phyloP scores from a whole-genome alignment of 37 sponge, comb jelly and placozoan genomes.

The Cliona cf. orientalis region DNA sequence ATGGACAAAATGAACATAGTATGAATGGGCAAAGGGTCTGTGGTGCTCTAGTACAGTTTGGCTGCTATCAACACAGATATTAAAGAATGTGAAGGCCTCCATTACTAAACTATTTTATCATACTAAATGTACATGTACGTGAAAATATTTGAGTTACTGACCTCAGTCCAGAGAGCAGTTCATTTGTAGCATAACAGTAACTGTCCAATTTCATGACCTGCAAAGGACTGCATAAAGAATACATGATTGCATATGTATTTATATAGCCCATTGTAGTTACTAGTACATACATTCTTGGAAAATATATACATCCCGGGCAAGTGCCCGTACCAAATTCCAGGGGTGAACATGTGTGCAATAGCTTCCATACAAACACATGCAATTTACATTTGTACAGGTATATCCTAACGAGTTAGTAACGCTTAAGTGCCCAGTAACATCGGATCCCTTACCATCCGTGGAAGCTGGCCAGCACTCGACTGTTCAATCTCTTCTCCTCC shows the following conservation, averaged over 20 bases:
- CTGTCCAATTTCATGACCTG: conserved; percentile 41
- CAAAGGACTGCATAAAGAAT: conserved; percentile 36
- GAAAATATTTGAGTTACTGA: conserved; percentile 1
- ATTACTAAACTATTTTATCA: too few relatives aligned
- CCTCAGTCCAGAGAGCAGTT: conserved; percentile 42
- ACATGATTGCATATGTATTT: too few relatives aligned
- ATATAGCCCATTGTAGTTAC: too few relatives aligned
- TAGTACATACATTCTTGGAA: too few relatives aligned
- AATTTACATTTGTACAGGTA: background rate
- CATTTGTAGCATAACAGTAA: conserved; percentile 60
- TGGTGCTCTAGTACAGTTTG: too few relatives aligned
- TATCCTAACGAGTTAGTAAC: background rate
- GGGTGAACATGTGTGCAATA: too few relatives aligned
- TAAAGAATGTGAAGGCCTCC: too few relatives aligned
- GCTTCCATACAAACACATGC: conserved; percentile 11
- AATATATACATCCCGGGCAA: too few relatives aligned
- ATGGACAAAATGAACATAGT: too few relatives aligned
- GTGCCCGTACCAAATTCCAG: too few relatives aligned
- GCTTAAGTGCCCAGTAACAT: background rate
- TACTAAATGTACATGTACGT: background rate
- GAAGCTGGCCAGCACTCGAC: conserved; percentile 49
- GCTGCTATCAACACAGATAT: too few relatives aligned
- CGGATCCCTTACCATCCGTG: conserved; percentile 49
- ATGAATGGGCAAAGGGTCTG: too few relatives aligned
- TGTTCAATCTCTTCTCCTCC: conserved; percentile 44